phyloP scores from a whole-genome alignment of 1,140 invertebrate genomes.

The Magallana ariakensis region DNA sequence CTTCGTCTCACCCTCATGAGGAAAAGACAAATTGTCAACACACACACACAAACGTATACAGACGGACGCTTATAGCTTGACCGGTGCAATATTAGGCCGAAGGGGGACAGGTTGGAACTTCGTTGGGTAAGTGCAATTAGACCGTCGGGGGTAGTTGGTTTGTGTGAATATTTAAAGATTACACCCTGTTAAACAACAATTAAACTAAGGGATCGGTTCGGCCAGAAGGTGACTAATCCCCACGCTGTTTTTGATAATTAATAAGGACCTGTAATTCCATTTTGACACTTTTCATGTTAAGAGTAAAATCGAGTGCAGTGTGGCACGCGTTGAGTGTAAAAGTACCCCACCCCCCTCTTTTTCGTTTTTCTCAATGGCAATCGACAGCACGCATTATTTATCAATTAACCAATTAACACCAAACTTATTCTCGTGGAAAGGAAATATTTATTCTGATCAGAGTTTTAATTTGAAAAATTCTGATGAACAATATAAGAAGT shows the following conservation, averaged over 20 bases:
- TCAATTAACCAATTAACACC: background rate
- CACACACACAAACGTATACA: background rate
- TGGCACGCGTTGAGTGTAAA: background rate
- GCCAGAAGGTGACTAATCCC: background rate
- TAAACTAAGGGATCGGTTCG: slow-evolving; percentile 39
- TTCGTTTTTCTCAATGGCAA: no score
- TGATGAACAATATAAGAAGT: background rate
- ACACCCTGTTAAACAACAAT: slow-evolving; percentile 40
- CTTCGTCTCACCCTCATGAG: background rate
- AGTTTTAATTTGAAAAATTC: background rate
- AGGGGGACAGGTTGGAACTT: background rate
- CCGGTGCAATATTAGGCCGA: slow-evolving; percentile 9
- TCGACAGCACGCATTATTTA: background rate
- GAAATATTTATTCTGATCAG: background rate
- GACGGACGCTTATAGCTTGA: background rate
- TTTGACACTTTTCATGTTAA: slow-evolving; percentile 26
- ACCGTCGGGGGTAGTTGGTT: slow-evolving; percentile 1
- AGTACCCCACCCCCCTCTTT: background rate
- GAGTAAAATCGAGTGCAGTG: background rate
- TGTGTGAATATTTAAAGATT: slow-evolving; percentile 37
- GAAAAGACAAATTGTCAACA: slow-evolving; percentile 14
- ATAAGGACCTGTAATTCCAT: slow-evolving; percentile 21
- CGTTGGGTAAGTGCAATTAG: slow-evolving; percentile 43
- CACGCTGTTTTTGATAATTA: slow-evolving; percentile 30
- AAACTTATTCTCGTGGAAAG: background rate